phyloP scores from a whole-genome alignment of 2,113 vertebrate genomes.

The Aepyceros melampus region DNA sequence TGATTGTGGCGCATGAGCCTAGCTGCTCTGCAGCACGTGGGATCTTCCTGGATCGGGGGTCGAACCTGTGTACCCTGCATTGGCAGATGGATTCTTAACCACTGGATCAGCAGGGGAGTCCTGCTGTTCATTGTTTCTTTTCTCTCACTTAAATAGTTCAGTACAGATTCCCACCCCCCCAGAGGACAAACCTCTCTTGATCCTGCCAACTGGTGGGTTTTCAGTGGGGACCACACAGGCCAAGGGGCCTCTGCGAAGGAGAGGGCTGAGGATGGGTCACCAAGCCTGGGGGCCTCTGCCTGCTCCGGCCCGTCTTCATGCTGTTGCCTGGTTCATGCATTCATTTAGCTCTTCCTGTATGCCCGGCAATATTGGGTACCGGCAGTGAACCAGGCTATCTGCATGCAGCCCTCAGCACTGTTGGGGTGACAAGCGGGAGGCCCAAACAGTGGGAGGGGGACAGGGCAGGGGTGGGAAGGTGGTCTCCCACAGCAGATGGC shows the following conservation, averaged over 20 bases:
- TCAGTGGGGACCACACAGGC: background rate
- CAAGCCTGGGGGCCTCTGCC: background rate
- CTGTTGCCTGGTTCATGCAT: fast-evolving
- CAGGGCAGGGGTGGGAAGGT: background rate
- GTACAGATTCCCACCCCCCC: background rate
- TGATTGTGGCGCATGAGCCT: fast-evolving
- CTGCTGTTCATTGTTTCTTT: background rate
- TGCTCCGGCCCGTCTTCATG: too few species aligned
- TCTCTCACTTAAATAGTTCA: background rate
- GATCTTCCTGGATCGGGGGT: background rate
- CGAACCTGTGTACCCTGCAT: background rate
- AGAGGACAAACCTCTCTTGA: background rate
- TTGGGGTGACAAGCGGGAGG: background rate
- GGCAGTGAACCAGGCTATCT: background rate
- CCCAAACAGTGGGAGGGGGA: background rate
- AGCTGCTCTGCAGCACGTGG: background rate
- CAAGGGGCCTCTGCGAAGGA: background rate
- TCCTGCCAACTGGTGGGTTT: background rate
- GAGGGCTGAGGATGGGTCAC: background rate
- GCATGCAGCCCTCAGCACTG: background rate
- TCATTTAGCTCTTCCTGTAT: background rate
- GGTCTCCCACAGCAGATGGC: background rate
- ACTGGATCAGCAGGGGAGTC: background rate
- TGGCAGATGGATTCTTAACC: background rate
- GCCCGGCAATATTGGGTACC: fast-evolving